These are phyloP conservation scores for Oncorhynchus mykiss DNA, from an alignment of 2,113 vertebrate species.

Conservation along the genomic window DNA sequence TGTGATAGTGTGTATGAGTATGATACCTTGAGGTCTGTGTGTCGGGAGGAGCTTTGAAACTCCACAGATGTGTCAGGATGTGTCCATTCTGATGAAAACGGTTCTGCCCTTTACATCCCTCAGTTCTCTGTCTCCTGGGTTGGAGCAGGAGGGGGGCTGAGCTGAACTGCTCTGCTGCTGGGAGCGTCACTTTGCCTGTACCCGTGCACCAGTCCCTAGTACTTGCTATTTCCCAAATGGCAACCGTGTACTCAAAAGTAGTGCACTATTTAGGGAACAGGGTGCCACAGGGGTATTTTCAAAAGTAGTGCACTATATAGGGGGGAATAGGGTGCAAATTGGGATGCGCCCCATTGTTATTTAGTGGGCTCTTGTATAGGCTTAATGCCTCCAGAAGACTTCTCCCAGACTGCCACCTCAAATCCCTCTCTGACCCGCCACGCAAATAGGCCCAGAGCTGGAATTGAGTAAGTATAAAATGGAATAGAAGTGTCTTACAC, in stretches of 20 bases:
- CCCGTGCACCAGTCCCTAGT: no score
- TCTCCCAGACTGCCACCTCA: neutral
- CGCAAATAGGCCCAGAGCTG: neutral
- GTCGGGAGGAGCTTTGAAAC: slow-evolving; percentile 54
- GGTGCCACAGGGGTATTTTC: no score
- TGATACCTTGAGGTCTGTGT: neutral
- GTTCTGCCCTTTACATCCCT: slow-evolving; percentile 54
- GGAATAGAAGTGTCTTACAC: neutral
- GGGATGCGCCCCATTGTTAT: no score
- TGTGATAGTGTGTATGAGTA: slow-evolving; percentile 39
- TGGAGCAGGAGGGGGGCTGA: slow-evolving; percentile 25
- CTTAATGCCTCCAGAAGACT: no score
- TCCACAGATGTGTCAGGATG: slow-evolving; percentile 43
- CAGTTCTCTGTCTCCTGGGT: slow-evolving; percentile 38
- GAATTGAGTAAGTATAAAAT: slow-evolving; percentile 1
- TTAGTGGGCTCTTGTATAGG: no score
- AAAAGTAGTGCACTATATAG: no score
- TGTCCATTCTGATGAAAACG: slow-evolving; percentile 62
- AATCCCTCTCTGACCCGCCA: slow-evolving; percentile 13
- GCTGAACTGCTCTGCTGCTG: neutral
- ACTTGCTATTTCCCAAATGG: no score
- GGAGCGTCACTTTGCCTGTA: neutral
- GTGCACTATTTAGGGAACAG: no score
- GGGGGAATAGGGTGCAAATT: no score
- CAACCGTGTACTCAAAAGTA: no score